phyloP scores from a whole-genome alignment of 2,888 invertebrate genomes.

The Amaurobius ferox region DNA sequence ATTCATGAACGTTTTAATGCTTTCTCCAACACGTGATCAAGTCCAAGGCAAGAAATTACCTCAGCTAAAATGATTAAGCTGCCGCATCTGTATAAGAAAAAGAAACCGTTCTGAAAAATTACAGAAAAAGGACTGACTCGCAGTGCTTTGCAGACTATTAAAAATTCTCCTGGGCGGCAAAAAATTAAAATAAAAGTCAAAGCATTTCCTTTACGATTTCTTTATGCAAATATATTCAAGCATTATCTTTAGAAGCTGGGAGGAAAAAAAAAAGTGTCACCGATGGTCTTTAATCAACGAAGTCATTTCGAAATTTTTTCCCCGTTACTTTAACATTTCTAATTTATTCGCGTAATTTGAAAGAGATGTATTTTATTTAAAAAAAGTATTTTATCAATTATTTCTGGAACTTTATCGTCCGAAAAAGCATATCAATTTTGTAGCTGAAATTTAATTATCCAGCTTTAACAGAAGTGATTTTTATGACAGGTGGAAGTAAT shows the following conservation, averaged over 20 bases:
- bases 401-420: background rate
- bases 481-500: background rate
- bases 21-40: background rate
- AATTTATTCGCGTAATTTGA: slow-evolving; percentile 13
- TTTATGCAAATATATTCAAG: slow-evolving; percentile 16
- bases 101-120: background rate
- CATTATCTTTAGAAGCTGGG: background rate
- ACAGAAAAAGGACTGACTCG: background rate
- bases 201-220: slow-evolving; percentile 5
- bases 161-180: slow-evolving; percentile 9
- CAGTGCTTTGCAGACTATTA: background rate
- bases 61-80: background rate
- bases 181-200: slow-evolving; percentile 6
- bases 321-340: background rate
- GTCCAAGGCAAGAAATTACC: background rate
- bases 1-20: no score
- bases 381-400: slow-evolving; percentile 6
- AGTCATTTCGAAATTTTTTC: background rate
- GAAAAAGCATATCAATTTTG: slow-evolving; percentile 8
- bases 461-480: background rate
- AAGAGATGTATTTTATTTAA: slow-evolving; percentile 13
- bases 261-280: slow-evolving; percentile 3
- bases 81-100: background rate
- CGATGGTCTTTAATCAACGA: slow-evolving; percentile 6
- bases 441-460: slow-evolving; percentile 2